Evolutionary conservation across 2,113 vertebrate species (phyloP), one percentile per base, ranked within the genome.

Genomic region (Cardinalis cardinalis): DNA sequence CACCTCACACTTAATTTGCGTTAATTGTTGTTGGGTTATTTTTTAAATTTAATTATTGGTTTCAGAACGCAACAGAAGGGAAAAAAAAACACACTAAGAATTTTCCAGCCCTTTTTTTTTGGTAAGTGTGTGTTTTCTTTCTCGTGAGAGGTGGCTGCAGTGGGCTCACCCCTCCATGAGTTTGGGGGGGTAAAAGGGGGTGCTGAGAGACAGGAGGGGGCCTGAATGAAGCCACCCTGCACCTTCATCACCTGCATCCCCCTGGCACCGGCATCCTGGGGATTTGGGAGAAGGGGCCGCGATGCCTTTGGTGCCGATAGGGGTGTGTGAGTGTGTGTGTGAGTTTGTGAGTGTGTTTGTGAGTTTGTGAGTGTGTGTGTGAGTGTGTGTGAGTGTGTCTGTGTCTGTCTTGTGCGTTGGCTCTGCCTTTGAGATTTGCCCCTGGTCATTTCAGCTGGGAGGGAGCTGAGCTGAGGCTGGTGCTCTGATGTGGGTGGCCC

Each of bases 401-500:
- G n/a, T 12, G 79, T 40, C 38, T 40, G 55, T 15, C 70, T 93
- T 6, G 4, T 1, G 1, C 24, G 0, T 84, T 92, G 92, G 81
- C 91, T 92, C 93, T 94, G 89, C 89, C 94, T 89, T 92, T 79
- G 61, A 66, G 90, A 82, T 90, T 96, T 90, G 93, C 92, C 92
- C 92, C 93, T 95, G 92, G 92, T 96, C 95, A 95, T 95, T 95
- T 89, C 59, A 84, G 90, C 66, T 87, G 92, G 90, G 90, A 90
- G 92, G 87, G 92, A 94, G 63, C 92, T 93, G 92, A 94, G 70
- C 92, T 92, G 94, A 90, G 84, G 90, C 11, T 90, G 90, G 58
- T 32, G 90, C 95, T 95, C 93, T 95, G 92, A 93, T 95, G 95
- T 95, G 93, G 92, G 94, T 95, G 93, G 93, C 95, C 95, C 13